Evolutionary conservation across 2,888 invertebrate species (phyloP), one percentile per base, ranked within the genome.

Genomic region (Megaustenia siamemsis): DNA sequence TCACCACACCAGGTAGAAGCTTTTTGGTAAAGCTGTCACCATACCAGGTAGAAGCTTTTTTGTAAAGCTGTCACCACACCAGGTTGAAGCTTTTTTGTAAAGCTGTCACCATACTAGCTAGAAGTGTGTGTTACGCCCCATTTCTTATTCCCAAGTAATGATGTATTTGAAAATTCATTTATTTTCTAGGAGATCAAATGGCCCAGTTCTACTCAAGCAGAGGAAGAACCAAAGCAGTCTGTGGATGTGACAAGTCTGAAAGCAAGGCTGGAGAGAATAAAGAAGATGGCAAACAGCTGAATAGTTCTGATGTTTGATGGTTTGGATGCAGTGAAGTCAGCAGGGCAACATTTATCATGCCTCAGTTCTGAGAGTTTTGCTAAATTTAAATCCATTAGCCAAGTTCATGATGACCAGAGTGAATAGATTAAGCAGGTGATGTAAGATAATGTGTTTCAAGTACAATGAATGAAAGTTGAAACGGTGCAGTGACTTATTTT

Each of bases 211-310:
- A 28, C 63, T 21, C 18, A 35, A n/a, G n/a, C 32, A 49, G 35
- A 71, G 32, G 82, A 79, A n/a, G 68, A 82, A 18, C 66, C 53
- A 1, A 71, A 75, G 21, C 78, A 86, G 66, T 56, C 86, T 0
- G 89, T 90, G 35, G 91, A 93, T 82, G 90, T 93, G 49, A 89
- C 90, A 12, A 91, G 92, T 71, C 88, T 93, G n/a, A 93, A 93
- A 87, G 90, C 89, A 82, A 88, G 93, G 81, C 87, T 93, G 80
- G 93, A 93, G 49, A 88, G 90, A 79, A 92, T 93, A 77, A 93
- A 93, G 87, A 90, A 90, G 80, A 88, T 92, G 88, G 90, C 92
- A 40, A 92, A 90, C 73, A 90, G 82, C 43, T 86, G 86, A 86
- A 66, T 32, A 49, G 38, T 6, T 38, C 49, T 49, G 8, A 35